Conservation (phyloP, 2,888 invertebrate genomes). For the Drosophila maculinotata region DNA sequence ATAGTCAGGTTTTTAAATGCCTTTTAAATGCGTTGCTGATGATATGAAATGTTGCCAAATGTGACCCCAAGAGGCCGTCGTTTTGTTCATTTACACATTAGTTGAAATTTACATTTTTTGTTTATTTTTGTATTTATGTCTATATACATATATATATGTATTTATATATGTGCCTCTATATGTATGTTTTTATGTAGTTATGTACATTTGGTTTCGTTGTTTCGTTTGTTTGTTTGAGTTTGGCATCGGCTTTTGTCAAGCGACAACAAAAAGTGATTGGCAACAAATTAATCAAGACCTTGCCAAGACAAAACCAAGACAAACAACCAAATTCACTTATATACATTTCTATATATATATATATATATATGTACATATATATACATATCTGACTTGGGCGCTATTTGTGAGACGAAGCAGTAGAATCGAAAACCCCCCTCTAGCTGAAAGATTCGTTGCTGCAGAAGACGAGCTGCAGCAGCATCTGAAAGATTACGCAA, state of each 20-base stretch:
- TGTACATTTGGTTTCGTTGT: constrained; percentile 48
- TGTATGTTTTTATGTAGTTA: constrained; percentile 27
- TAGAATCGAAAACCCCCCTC: constrained; percentile 47
- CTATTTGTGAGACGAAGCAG: constrained; percentile 46
- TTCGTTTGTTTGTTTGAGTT: constrained; percentile 52
- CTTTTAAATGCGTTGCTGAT: constrained; percentile 71
- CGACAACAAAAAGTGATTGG: constrained; percentile 75
- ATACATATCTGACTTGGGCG: constrained; percentile 22
- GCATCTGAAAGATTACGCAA: constrained; percentile 67
- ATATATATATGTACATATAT: neutral
- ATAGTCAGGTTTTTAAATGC: constrained; percentile 48
- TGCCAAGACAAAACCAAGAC: constrained; percentile 58
- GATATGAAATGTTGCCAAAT: constrained; percentile 77
- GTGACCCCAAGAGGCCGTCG: constrained; percentile 74
- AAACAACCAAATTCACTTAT: constrained; percentile 30
- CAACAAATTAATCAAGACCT: constrained; percentile 80
- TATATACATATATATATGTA: neutral
- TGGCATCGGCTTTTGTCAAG: constrained; percentile 73
- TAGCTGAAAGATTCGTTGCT: constrained; percentile 8
- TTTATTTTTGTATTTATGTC: neutral
- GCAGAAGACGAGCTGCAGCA: constrained; percentile 13
- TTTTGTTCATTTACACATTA: constrained; percentile 76
- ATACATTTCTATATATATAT: neutral
- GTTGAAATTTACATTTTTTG: constrained; percentile 68
- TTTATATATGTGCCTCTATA: constrained; percentile 16